Base-by-base conservation (phyloP, 2,888 invertebrate species). In the Parnassius orleans region DNA sequence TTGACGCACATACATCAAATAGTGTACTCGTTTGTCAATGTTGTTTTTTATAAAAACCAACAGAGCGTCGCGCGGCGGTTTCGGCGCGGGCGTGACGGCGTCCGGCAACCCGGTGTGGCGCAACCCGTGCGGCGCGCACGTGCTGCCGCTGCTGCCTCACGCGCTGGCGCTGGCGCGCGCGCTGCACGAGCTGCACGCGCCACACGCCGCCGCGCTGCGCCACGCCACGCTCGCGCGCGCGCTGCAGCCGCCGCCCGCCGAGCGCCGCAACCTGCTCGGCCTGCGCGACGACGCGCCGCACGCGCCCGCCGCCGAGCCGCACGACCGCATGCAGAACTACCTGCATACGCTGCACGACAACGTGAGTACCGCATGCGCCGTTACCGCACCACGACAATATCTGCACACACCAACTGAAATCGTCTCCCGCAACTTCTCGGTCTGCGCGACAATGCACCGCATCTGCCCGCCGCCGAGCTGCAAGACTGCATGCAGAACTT, bases 291-390 rank as follows among this genome's bases (percentile, higher is more conserved):
- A 92, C 12, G 90, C 92, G 65, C 86, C 92, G 65, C 65, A 67
- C 41, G 74, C 80, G 33, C 93, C 95, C 10, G 93, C 96, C 0
- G 84, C 96, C 0, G 84, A 95, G 51, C 94, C 96, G 0, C 88
- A 95, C 57, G 95, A 96, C 68, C 93, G 96, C 71, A 97, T 98
- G 96, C 98, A 98, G 79, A 93, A 94, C 65, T 97, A 96, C 83
- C 86, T 98, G 63, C 94, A 94, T 57, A 93, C 94, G 57, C 91
- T 97, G 56, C 96, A 96, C 76, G 98, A 98, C 68, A 83, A 85
- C 63, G 89, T 85, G n/a, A 75, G 78, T 72, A 1, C 2, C 33
- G 7, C 33, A 0, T 7, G 33, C 5, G 24, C 24, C 24, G 0
- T 33, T 33, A 5, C 24, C 7, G 24, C 24, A 24, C 24, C 33